Evolutionary conservation across 2,797 vertebrate species (phyloP), one percentile per base, ranked within the genome.

Genomic region (Micropoecilia bifurca): DNA sequence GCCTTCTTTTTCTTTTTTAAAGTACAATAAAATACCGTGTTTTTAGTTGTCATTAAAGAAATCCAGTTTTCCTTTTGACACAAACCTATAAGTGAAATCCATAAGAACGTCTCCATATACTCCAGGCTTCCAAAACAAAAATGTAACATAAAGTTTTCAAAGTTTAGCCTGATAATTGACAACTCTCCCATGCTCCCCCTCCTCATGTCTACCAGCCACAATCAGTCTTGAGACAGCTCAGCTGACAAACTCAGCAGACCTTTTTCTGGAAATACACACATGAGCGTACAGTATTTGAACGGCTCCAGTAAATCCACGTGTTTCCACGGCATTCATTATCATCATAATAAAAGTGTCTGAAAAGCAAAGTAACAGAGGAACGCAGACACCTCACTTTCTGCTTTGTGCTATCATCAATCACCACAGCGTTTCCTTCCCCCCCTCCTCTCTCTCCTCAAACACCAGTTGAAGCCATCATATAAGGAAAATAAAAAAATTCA

Each of bases 391-490:
- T 92, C 85, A 91, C 84, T 91, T 91, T 87, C 88, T 89, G 90
- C 92, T 93, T 91, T 91, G 91, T 94, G 89, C 89, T 85, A 88
- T 95, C 94, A 95, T 95, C 94, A 95, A 95, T 96, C 95, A 95
- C 87, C 76, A 79, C 77, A 88, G 85, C 63, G 74, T 77, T 87
- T 81, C 80, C 78, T 79, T 74, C 14, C 14, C 25, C 50, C 33
- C 73, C 41, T 9, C 36, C 36, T 39, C 36, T n/a, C 33, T 66
- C 82, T 79, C 79, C 89, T 89, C 84, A 87, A 90, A 91, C 83
- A 87, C 46, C 81, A 84, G 89, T 92, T 93, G 87, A 91, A 92
- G 87, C 81, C 84, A 84, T 89, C 82, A 53, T 87, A 80, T 77
- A 83, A 78, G 85, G 66, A 73, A 77, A 78, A 87, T 71, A 73